Base-by-base conservation (phyloP, 1,140 invertebrate genomes). In the Lethocerus indicus region DNA sequence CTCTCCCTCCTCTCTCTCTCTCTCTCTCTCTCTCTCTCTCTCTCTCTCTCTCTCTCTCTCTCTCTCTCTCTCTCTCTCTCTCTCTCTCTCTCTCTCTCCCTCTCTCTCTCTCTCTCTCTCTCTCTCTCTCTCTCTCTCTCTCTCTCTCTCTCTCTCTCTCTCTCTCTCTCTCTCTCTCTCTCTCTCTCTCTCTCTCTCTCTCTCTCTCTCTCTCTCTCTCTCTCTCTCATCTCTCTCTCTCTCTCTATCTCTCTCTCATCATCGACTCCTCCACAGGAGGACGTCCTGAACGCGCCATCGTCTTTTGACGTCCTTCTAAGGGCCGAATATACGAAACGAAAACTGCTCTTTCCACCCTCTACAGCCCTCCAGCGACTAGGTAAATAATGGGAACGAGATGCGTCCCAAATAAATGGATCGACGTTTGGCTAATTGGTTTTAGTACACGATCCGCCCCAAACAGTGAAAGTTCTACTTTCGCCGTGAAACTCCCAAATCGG, bases 71-170 rank as follows among this genome's bases (percentile, higher is more conserved):
- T 16, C 21, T 20, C 21, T 20, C 21, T 16, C 21, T 16, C 16
- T 16, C 16, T 16, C 6, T 16, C 21, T 40, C 16, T 40, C 37
- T 43, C 41, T 43, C 21, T 43, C 21, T 24, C 21, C 16, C 21
- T 21, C 12, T 43, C 21, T 43, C 21, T 43, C 41, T 43, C 41
- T 43, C 21, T 43, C 21, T 43, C 41, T 43, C 41, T 43, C 12
- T 21, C 41, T 21, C 21, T 24, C 21, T 24, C 21, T 43, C 21
- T 43, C 21, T 24, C 41, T 24, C 41, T 24, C 12, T 43, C 12
- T 21, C 21, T 43, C 21, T 43, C 21, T 24, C 21, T 43, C 21
- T 43, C 21, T 43, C 21, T 24, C 21, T 43, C 21, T 24, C 21
- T 43, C 21, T 43, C 21, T 43, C 21, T 43, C 21, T 43, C 21